These are phyloP conservation scores for Distichodus sexfasciatus DNA, from an alignment of 2,797 vertebrate genomes.

Conservation along the genomic window DNA sequence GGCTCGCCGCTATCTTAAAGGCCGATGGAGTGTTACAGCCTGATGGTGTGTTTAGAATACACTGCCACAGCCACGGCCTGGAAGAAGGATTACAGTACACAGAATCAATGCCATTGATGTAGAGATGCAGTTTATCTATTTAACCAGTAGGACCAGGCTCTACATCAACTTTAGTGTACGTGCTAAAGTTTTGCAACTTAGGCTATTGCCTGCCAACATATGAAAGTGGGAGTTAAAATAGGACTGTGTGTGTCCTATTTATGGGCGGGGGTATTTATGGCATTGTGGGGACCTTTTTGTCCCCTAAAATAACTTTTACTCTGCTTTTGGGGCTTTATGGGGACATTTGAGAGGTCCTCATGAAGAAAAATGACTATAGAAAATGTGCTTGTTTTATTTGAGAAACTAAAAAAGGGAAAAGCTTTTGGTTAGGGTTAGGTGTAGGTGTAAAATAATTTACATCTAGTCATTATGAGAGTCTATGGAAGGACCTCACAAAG, in stretches of 20 bases:
- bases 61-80: slow-evolving; percentile 24
- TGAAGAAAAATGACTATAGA: too few species aligned
- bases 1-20: slow-evolving; percentile 37
- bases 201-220: not conserved
- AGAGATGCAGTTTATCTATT: slow-evolving; percentile 40
- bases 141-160: slow-evolving; percentile 18
- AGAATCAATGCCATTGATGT: slow-evolving; percentile 43
- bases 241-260: not conserved
- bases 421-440: too few species aligned
- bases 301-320: too few species aligned
- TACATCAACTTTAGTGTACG: slow-evolving; percentile 25
- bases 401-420: too few species aligned
- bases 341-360: too few species aligned
- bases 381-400: too few species aligned
- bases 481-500: too few species aligned
- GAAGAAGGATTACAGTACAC: slow-evolving; percentile 43
- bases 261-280: too few species aligned
- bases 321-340: too few species aligned
- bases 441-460: too few species aligned
- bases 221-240: not conserved
- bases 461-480: too few species aligned
- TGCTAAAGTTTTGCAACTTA: slow-evolving; percentile 6
- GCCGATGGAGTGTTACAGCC: slow-evolving; percentile 39
- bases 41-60: slow-evolving; percentile 42
- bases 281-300: too few species aligned